A percentile compares a stretch with the other conserved stretches of the same genome.
Conservation (phyloP, 2,113 vertebrate genomes). For the Neotragus moschatus region DNA sequence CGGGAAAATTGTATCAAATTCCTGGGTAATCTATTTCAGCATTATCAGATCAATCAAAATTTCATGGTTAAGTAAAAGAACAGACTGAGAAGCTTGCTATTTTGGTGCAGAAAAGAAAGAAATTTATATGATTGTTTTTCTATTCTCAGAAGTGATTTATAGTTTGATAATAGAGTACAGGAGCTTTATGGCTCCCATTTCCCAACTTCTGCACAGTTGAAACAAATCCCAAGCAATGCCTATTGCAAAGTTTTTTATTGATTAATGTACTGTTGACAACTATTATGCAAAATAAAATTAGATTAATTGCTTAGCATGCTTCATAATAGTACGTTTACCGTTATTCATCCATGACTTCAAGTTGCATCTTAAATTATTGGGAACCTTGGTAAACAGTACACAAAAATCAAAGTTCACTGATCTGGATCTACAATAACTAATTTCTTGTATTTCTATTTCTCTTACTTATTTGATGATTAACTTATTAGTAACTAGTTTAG, state of each 20-base stretch:
- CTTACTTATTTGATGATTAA: background rate
- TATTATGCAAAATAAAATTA: background rate
- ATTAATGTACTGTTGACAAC: background rate
- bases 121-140: constrained; percentile 32
- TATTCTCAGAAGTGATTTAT: constrained; percentile 65
- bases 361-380: background rate
- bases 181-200: background rate
- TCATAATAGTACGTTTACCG: background rate
- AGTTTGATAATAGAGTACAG: background rate
- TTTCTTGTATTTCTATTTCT: background rate
- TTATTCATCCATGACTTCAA: background rate
- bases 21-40: constrained; percentile 45
- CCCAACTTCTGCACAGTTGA: background rate
- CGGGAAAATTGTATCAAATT: background rate
- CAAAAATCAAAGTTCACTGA: background rate
- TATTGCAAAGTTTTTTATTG: background rate
- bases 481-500: background rate
- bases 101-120: constrained; percentile 28
- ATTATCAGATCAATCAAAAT: constrained; percentile 51
- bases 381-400: background rate
- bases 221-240: background rate
- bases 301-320: background rate
- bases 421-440: background rate
- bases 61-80: constrained; percentile 48
- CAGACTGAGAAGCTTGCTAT: constrained; percentile 42